Base-by-base conservation (phyloP, 2,113 vertebrate species). In the Aphelocoma coerulescens region DNA sequence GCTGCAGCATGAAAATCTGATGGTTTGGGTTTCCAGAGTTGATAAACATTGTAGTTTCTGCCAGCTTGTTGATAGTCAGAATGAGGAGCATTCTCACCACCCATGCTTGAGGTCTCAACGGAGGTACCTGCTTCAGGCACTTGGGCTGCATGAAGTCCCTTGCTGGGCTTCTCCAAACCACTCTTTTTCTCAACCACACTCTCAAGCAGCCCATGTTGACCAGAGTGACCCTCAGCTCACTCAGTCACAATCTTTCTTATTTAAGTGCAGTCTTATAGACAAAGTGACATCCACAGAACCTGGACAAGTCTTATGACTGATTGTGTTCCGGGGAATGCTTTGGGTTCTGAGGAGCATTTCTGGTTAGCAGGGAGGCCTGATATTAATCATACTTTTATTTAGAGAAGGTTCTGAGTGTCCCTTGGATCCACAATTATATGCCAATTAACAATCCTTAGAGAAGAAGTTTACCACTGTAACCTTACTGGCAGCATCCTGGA, bases 51-150 rank as follows among this genome's bases (percentile, higher is more conserved):
- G 55, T 26, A 1, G 11, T 49, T 86, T 84, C 63, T 80, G 39
- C 27, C 37, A 48, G 17, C 35, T 35, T 13, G 19, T 33, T 62
- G 49, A 55, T 7, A n/a, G 26, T 26, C 37, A 37, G 41, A 52
- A 54, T 2, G 32, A 85, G 32, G 30, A 92, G 63, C 4, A 11
- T 37, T 54, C 49, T 54, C 63, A 58, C 4, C 4, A 1, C 37
- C 46, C 46, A 30, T 0, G 0, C 49, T 33, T 0, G 0, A 49
- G 32, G 27, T 65, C 28, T 54, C 52, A n/a, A 3, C 37, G 62
- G 49, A 57, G n/a, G 20, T 49, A 75, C 18, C 35, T 28, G 37
- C 23, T 37, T 20, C 24, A 63, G 69, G 19, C 37, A 37, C 62
- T 32, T 58, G 48, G 61, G 33, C 33, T 85, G 39, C 10, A 6